These are phyloP conservation scores for Molorchus minor DNA, from an alignment of 2,888 invertebrate genomes.

Conservation along the genomic window DNA sequence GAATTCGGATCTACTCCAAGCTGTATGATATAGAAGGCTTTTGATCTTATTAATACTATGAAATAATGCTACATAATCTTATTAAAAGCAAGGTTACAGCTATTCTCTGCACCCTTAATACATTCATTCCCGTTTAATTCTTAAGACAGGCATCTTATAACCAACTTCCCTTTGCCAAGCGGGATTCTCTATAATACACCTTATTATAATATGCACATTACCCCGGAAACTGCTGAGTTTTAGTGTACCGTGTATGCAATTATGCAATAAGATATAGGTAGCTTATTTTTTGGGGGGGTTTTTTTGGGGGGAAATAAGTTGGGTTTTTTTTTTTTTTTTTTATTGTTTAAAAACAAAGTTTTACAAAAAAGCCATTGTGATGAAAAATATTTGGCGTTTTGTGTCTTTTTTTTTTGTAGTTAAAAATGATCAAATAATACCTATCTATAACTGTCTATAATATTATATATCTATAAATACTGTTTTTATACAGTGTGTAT, in stretches of 20 bases:
- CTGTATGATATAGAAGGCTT: conserved; percentile 73
- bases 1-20: conserved; percentile 48
- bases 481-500: too few relatives aligned
- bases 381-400: too few relatives aligned
- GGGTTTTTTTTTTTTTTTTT: too few relatives aligned
- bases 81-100: conserved; percentile 78
- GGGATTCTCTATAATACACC: conserved; percentile 35
- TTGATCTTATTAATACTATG: conserved; percentile 80
- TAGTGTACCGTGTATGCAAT: conserved; percentile 32
- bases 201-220: conserved; percentile 41
- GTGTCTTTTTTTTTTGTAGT: too few relatives aligned
- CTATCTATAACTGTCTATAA: too few relatives aligned
- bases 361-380: too few relatives aligned
- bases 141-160: conserved; percentile 57
- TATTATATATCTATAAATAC: too few relatives aligned
- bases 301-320: too few relatives aligned
- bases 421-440: too few relatives aligned
- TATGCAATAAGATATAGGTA: too few relatives aligned
- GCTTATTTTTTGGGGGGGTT: too few relatives aligned
- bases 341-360: too few relatives aligned
- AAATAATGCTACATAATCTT: conserved; percentile 81
- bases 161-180: conserved; percentile 38
- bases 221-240: conserved; percentile 37
- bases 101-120: conserved; percentile 64
- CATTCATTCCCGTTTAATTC: conserved; percentile 63